Evolutionary conservation across 2,113 vertebrate species (phyloP), one percentile per base, ranked within the genome.

Genomic region (Tenrec ecaudatus): DNA sequence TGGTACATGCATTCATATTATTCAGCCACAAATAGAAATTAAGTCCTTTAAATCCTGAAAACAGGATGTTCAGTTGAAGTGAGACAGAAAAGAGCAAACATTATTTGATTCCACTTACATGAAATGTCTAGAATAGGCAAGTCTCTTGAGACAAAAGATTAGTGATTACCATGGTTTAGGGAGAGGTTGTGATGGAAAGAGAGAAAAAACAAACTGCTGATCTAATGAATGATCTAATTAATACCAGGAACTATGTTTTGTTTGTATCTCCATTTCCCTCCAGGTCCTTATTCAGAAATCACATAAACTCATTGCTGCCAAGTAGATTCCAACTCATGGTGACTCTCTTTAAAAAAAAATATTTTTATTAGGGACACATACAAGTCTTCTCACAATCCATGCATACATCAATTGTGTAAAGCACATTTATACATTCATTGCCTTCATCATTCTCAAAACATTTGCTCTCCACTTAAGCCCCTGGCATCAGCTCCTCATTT

Each of bases 171-270:
- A 71, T 31, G 69, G 31, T 16, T 17, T 71, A 16, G 4, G 69
- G n/a, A 71, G 5, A 33, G n/a, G 15, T 11, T 31, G 11, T 29
- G 27, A 23, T 16, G 69, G 31, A 33, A n/a, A 71, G 69, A 8
- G 62, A 25, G 57, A 40, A 40, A 3, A 40, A 40, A 3, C 40
- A 40, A 40, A 40, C 40, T 40, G 4, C 33, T 60, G 68, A 80
- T 89, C 62, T n/a, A 91, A 29, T 77, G 25, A 82, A 33, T 73
- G 31, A 88, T 14, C 79, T 58, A 57, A 64, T 87, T 58, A 57
- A 64, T 87, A 47, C 80, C 85, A 27, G 64, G 58, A 92, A 68
- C 16, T 92, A 40, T 40, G 40, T 85, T 96, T 82, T 90, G 22
- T 89, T 87, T 27, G 23, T 89, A 64, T 91, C 40, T 40, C n/a